phyloP scores from a whole-genome alignment of 2,888 invertebrate species.

The Archaeoteleia sp. region DNA sequence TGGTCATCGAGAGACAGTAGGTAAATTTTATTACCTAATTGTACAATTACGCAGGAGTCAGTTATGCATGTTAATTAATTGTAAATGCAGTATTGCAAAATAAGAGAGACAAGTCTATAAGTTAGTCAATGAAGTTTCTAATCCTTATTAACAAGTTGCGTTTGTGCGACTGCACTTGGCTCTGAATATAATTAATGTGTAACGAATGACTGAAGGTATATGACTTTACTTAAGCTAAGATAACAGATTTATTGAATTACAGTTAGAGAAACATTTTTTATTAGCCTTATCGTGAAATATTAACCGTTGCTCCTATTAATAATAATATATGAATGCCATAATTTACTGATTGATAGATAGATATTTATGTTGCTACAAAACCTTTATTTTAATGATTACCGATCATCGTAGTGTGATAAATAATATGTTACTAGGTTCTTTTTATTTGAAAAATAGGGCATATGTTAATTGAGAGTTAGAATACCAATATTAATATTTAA shows the following conservation, averaged over 20 bases:
- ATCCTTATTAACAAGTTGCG: slow-evolving; percentile 47
- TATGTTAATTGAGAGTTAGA: no score
- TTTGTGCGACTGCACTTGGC: slow-evolving; percentile 6
- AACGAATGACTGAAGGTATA: slow-evolving; percentile 2
- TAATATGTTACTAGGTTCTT: no score
- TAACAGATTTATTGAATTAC: slow-evolving; percentile 17
- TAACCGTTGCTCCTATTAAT: slow-evolving; percentile 6
- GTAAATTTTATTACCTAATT: slow-evolving; percentile 28
- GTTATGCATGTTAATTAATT: slow-evolving; percentile 47
- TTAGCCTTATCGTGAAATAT: neutral
- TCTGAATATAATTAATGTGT: slow-evolving; percentile 8
- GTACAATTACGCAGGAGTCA: slow-evolving; percentile 32
- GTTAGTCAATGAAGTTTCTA: slow-evolving; percentile 39
- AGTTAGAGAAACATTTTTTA: neutral
- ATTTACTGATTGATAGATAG: no score
- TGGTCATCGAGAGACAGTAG: slow-evolving; percentile 23
- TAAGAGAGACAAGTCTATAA: slow-evolving; percentile 45
- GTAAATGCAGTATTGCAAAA: slow-evolving; percentile 48
- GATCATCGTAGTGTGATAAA: no score
- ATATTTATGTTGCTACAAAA: no score
- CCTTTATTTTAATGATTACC: no score
- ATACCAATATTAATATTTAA: no score
- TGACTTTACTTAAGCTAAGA: neutral
- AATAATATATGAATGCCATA: no score
- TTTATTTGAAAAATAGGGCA: no score